phyloP scores from a whole-genome alignment of 2,113 vertebrate species.

The Thamnophis sirtalis region DNA sequence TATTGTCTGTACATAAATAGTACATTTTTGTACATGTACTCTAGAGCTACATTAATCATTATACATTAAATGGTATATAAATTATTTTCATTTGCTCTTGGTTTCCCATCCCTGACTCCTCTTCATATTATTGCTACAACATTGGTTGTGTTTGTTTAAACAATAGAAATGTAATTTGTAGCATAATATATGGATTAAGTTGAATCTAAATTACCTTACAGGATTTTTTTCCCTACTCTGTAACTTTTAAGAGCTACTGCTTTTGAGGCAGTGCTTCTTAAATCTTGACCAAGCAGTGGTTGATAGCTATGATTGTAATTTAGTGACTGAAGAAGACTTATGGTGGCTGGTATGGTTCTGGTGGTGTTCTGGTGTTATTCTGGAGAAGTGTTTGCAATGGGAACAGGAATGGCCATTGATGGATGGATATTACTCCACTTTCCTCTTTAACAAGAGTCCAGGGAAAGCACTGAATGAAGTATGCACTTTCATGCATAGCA shows the following conservation, averaged over 20 bases:
- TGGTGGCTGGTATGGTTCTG: background rate
- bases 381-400: background rate
- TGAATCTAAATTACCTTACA: background rate
- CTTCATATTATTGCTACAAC: background rate
- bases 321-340: background rate
- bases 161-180: background rate
- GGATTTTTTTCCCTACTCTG: background rate
- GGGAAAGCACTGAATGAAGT: background rate
- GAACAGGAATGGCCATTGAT: background rate
- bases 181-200: background rate
- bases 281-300: background rate
- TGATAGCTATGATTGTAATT: background rate
- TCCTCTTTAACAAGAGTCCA: background rate
- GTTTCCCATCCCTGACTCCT: background rate
- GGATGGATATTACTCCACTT: background rate
- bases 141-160: background rate
- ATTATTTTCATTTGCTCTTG: background rate
- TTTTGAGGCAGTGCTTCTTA: background rate
- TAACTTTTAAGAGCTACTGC: background rate
- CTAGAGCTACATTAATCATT: background rate
- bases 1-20: background rate
- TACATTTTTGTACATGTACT: background rate
- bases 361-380: background rate
- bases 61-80: background rate
- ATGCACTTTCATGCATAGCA: background rate